Percentiles rank a stretch among this genome's conserved stretches.
phyloP scores from a whole-genome alignment of 2,888 invertebrate species.

The Ceraclea dissimilis region DNA sequence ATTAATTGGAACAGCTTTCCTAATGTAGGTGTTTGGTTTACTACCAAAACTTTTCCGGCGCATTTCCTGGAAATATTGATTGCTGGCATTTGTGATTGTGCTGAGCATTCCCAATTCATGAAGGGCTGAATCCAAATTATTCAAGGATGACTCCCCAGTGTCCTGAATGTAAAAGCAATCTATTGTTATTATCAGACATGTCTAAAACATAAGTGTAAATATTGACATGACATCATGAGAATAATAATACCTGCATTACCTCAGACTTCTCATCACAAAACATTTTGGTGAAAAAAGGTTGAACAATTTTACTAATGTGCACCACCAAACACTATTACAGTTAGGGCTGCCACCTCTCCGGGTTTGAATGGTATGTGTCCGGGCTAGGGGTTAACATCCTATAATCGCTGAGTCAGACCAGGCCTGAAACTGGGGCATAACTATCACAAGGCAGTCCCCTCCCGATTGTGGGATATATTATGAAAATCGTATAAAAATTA shows the following conservation, averaged over 20 bases:
- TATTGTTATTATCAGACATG: too few species aligned
- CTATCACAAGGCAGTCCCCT: too few species aligned
- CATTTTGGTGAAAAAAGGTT: constrained; percentile 6
- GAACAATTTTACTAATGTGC: too few species aligned
- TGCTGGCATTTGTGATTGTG: constrained; percentile 49
- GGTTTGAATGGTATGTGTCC: too few species aligned
- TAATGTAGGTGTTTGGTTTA: constrained; percentile 32
- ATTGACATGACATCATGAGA: background rate
- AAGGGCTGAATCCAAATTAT: constrained; percentile 51
- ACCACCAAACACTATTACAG: too few species aligned
- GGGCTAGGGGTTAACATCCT: too few species aligned
- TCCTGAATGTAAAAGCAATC: constrained; percentile 4
- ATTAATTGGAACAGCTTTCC: constrained; percentile 25
- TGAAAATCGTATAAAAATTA: too few species aligned
- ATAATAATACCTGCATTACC: constrained; percentile 1
- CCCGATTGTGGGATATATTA: too few species aligned
- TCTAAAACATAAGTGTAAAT: background rate
- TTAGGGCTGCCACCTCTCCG: too few species aligned
- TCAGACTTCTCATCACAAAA: constrained; percentile 16
- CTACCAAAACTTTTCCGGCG: constrained; percentile 23
- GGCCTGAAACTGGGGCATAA: too few species aligned
- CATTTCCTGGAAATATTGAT: constrained; percentile 50
- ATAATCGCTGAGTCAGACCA: too few species aligned
- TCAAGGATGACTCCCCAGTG: constrained; percentile 30
- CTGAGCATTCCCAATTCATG: constrained; percentile 56